Base-by-base conservation (phyloP, 2,797 vertebrate species). In the Esox lucius region DNA sequence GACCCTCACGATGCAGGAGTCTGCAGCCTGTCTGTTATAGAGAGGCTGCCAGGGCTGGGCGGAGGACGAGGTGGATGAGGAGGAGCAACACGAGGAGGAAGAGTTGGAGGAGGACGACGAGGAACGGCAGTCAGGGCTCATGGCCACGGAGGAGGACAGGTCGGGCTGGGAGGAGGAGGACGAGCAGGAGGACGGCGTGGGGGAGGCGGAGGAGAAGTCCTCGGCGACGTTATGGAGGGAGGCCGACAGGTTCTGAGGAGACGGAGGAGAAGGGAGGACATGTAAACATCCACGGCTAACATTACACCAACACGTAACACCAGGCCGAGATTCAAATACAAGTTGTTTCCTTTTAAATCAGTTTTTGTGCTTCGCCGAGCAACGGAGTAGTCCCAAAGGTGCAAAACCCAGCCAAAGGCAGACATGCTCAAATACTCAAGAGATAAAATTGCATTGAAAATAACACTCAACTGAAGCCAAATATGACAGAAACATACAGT, bases 1-100 rank as follows among this genome's bases (percentile, higher is more conserved):
- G 92, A 97, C 93, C 42, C 95, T 90, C 81, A 97, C 87, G 83
- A 97, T 91, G 12, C 96, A 95, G 0, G 91, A 91, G 83, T 96
- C 96, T 0, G 90, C 91, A 2, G 91, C 86, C 87, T 93, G 94
- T 75, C 93, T 95, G 79, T 94, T 95, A 46, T 89, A 94, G 74
- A 93, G 77, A 0, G 82, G 94, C 75, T 82, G 88, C 0, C 4
- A 19, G 0, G 80, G 28, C 73, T 56, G 89, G 74, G 90, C 80
- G 22, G 77, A 51, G 78, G 26, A 15, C 46, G 73, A 68, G 0
- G 85, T 1, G 8, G 86, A 78, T 70, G 80, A 42, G 68, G 89
- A 81, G 0, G 75, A 79, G 0, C 78, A 76, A 78, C 68, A 78
- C 68, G 80, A 42, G 68, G 89, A 81, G 0, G 75, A 79, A 0